A percentile compares a stretch with the other conserved stretches of the same genome.
Conservation (phyloP, 2,113 vertebrate genomes). For the Paramormyrops kingsleyae region DNA sequence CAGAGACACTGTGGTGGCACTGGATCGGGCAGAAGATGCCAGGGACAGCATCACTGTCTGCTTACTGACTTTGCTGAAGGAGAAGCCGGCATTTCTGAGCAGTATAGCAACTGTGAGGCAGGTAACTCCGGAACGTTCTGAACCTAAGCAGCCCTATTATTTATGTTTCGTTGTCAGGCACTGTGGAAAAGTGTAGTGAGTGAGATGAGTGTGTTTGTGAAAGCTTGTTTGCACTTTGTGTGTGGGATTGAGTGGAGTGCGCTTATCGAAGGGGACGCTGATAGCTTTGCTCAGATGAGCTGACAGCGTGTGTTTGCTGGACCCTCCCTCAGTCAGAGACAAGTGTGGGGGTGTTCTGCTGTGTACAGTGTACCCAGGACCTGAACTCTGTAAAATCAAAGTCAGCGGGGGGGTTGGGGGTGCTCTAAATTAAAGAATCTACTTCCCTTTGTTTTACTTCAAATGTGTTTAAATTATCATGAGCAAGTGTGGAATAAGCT, state of each 20-base stretch:
- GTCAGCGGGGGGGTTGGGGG: not conserved
- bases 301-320: not conserved
- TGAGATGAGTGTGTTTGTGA: not conserved
- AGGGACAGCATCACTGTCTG: slow-evolving; percentile 32
- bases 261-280: not conserved
- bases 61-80: slow-evolving; percentile 35
- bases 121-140: slow-evolving; percentile 36
- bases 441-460: not conserved
- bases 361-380: not conserved
- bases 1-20: slow-evolving; percentile 19
- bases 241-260: not conserved
- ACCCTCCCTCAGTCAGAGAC: not conserved
- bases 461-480: not conserved
- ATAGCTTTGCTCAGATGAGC: not conserved
- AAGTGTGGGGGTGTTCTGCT: not conserved
- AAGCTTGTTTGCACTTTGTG: not conserved
- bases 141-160: not conserved
- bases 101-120: slow-evolving; percentile 36
- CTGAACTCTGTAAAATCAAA: not conserved
- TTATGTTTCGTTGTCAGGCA: not conserved
- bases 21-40: slow-evolving; percentile 1
- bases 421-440: not conserved
- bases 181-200: not conserved
- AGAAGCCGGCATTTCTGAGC: slow-evolving; percentile 35
- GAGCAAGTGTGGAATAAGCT: not conserved